These are phyloP conservation scores for Mormyrops attenuatus DNA, from an alignment of 2,797 vertebrate genomes.

Conservation along the genomic window DNA sequence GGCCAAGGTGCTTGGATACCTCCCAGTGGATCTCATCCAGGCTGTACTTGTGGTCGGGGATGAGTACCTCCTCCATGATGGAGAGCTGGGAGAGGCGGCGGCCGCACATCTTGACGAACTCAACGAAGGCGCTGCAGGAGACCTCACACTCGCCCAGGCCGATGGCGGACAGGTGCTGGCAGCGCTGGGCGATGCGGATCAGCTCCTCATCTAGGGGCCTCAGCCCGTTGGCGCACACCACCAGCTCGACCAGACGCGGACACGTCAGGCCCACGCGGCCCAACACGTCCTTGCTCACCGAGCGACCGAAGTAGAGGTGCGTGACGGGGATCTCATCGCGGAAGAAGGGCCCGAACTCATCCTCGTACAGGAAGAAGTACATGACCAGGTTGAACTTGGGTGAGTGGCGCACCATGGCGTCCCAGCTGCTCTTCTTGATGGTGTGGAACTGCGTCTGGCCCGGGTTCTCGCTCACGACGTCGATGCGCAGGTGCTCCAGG, in stretches of 20 bases:
- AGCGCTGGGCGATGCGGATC: conserved; percentile 90
- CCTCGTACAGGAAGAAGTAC: conserved; percentile 98
- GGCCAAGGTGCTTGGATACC: conserved; percentile 93
- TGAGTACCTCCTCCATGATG: conserved; percentile 97
- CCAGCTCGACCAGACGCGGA: conserved; percentile 89
- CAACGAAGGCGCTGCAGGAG: conserved; percentile 94
- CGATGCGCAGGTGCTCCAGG: conserved; percentile 92
- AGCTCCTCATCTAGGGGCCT: conserved; percentile 93
- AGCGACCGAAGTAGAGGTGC: conserved; percentile 95
- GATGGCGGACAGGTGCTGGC: conserved; percentile 88
- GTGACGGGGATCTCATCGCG: conserved; percentile 91
- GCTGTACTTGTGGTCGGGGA: conserved; percentile 91
- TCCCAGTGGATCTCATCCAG: conserved; percentile 98
- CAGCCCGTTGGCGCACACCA: conserved; percentile 93
- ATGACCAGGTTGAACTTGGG: conserved; percentile 97
- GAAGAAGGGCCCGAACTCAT: conserved; percentile 95
- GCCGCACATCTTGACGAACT: conserved; percentile 97
- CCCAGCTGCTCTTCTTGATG: conserved; percentile 98
- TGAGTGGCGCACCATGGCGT: conserved; percentile 92
- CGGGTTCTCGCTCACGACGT: conserved; percentile 93
- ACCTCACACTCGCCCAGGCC: conserved; percentile 97
- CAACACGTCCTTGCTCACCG: conserved; percentile 92
- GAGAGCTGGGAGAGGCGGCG: conserved; percentile 89
- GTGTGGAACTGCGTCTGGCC: conserved; percentile 89
- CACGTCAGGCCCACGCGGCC: conserved; percentile 94